phyloP scores from a whole-genome alignment of 2,797 vertebrate genomes.

The Malacoraja senta region DNA sequence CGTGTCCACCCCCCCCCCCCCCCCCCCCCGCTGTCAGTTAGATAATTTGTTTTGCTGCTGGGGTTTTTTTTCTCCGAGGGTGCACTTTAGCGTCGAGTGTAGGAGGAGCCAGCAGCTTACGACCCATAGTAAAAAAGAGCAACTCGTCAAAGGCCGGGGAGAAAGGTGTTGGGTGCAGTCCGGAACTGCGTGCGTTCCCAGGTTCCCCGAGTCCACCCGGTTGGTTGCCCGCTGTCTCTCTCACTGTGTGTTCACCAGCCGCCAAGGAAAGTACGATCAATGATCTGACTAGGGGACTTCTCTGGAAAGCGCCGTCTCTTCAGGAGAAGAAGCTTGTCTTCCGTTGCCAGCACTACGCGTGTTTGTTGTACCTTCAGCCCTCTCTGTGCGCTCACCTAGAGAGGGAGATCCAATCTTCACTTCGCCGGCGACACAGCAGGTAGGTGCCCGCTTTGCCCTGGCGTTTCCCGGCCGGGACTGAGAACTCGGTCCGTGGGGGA shows the following conservation, averaged over 20 bases:
- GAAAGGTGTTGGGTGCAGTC: background rate
- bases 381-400: background rate
- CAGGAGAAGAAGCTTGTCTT: background rate
- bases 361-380: background rate
- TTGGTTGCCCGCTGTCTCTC: background rate
- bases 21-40: background rate
- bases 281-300: background rate
- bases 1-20: background rate
- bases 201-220: background rate
- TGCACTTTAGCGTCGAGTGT: conserved; percentile 1
- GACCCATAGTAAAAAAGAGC: conserved; percentile 1
- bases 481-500: background rate
- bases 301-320: background rate
- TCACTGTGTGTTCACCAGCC: background rate
- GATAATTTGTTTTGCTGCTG: background rate
- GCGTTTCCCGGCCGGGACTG: background rate
- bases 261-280: background rate
- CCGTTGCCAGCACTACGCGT: background rate
- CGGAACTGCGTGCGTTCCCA: background rate
- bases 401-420: background rate
- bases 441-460: background rate
- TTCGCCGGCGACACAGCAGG: background rate
- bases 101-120: background rate
- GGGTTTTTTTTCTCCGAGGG: background rate
- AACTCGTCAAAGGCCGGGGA: background rate